Conservation (phyloP, 2,888 invertebrate species). For the Tinea semifulvella region DNA sequence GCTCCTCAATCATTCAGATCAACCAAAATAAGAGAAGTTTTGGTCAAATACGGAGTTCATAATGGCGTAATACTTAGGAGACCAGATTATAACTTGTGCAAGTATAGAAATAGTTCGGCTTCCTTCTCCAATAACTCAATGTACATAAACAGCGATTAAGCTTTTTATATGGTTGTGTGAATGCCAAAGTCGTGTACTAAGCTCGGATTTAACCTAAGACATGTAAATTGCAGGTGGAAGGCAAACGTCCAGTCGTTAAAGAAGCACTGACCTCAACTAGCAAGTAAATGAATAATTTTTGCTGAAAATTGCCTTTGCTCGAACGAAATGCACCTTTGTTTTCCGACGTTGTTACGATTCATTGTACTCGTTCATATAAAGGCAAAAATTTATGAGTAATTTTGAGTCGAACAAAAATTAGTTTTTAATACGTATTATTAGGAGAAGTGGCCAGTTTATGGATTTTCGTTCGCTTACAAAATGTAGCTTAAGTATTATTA, state of each 20-base stretch:
- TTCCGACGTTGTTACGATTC: slow-evolving; percentile 23
- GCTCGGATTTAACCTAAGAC: slow-evolving; percentile 12
- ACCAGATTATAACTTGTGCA: background rate
- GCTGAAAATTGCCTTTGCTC: slow-evolving; percentile 25
- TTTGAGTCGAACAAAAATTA: too few relatives aligned
- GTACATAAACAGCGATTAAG: slow-evolving; percentile 8
- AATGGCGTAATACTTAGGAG: too few relatives aligned
- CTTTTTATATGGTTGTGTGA: slow-evolving; percentile 13
- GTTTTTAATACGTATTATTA: too few relatives aligned
- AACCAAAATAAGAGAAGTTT: too few relatives aligned
- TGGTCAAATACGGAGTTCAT: too few relatives aligned
- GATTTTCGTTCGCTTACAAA: too few relatives aligned
- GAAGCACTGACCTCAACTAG: slow-evolving; percentile 21
- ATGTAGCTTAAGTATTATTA: too few relatives aligned
- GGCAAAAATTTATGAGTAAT: too few relatives aligned
- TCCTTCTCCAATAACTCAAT: too few relatives aligned
- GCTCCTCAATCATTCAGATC: too few relatives aligned
- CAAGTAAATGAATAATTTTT: slow-evolving; percentile 30
- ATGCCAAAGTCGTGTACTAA: slow-evolving; percentile 14
- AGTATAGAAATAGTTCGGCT: background rate
- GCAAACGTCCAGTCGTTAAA: slow-evolving; percentile 24
- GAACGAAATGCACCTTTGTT: slow-evolving; percentile 27
- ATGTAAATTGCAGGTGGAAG: slow-evolving; percentile 13
- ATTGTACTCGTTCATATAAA: slow-evolving; percentile 3
- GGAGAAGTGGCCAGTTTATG: too few relatives aligned